A percentile compares a stretch with the other conserved stretches of the same genome.
Conservation (phyloP, 2,113 vertebrate genomes). For the Sapajus apella region DNA sequence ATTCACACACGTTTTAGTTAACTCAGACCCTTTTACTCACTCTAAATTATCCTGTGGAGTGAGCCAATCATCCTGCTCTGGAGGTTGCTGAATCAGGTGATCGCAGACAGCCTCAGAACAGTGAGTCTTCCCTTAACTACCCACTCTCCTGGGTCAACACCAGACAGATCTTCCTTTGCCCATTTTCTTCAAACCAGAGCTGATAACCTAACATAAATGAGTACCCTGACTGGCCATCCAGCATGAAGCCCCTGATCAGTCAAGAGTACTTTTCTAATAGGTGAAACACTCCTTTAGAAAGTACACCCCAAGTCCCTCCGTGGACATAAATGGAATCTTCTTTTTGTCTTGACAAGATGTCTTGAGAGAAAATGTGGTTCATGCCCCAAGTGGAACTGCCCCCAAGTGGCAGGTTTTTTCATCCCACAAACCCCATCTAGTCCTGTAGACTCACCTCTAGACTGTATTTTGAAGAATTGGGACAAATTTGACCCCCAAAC, state of each 20-base stretch:
- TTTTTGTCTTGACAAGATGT: too few relatives aligned
- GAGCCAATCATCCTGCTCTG: neutral
- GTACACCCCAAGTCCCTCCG: too few relatives aligned
- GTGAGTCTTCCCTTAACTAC: neutral
- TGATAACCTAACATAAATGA: neutral
- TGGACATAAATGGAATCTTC: too few relatives aligned
- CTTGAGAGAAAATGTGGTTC: too few relatives aligned
- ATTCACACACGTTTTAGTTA: neutral
- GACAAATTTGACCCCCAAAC: neutral
- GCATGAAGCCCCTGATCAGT: neutral
- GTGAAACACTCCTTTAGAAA: neutral
- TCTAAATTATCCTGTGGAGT: neutral
- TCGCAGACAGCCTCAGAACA: neutral
- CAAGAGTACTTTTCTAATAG: neutral
- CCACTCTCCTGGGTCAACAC: neutral
- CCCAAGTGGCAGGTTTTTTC: neutral
- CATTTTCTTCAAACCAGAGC: neutral
- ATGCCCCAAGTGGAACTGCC: neutral
- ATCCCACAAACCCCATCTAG: neutral
- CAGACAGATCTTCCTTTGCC: too few relatives aligned
- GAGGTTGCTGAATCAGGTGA: neutral
- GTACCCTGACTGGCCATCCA: neutral
- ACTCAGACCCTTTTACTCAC: neutral
- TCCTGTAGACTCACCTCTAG: neutral
- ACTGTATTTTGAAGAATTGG: neutral